phyloP scores from a whole-genome alignment of 2,113 vertebrate species.

The Psilopogon haemacephalus region DNA sequence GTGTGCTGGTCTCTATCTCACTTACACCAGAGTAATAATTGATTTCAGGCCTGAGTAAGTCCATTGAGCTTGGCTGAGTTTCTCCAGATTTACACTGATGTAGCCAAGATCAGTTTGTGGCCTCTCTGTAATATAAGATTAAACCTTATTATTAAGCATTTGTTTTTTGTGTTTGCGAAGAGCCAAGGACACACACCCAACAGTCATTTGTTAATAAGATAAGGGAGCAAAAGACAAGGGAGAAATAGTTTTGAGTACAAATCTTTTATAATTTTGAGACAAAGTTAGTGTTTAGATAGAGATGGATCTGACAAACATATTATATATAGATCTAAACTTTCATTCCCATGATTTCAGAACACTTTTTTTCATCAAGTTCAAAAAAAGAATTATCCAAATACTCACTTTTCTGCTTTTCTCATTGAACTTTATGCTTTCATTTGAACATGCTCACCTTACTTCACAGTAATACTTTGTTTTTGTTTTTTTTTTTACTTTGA shows the following conservation, averaged over 20 bases:
- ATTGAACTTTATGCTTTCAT: background rate
- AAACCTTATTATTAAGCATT: background rate
- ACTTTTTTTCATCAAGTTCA: background rate
- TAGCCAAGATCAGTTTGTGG: background rate
- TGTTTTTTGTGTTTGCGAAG: background rate
- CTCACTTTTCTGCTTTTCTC: background rate
- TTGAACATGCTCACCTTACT: background rate
- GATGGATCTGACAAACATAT: background rate
- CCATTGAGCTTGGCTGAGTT: background rate
- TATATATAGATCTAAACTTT: background rate
- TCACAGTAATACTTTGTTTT: background rate
- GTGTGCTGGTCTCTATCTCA: background rate
- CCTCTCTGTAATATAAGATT: background rate
- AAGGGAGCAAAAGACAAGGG: background rate
- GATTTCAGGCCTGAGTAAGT: constrained; percentile 29
- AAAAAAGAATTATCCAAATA: background rate
- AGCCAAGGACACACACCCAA: background rate
- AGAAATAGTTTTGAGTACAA: background rate
- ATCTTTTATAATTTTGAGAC: background rate
- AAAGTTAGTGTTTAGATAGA: background rate
- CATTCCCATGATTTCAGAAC: background rate
- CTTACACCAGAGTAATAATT: background rate
- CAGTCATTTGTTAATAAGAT: background rate
- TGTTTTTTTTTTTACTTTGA: background rate
- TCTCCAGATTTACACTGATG: background rate